phyloP scores from a whole-genome alignment of 2,888 invertebrate genomes.

The Mythimna vitellina region DNA sequence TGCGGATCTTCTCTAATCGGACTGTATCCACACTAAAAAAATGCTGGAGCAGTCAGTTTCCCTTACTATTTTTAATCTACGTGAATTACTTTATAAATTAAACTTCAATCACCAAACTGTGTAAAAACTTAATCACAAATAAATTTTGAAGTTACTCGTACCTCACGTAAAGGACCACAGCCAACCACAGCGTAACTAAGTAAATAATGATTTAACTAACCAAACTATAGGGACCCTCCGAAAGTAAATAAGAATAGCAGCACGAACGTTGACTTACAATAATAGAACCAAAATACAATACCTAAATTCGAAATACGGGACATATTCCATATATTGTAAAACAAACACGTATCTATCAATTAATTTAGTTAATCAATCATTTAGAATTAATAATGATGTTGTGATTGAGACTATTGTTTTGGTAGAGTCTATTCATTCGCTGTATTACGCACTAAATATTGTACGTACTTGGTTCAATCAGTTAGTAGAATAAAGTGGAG shows the following conservation, averaged over 20 bases:
- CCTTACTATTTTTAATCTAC: no score
- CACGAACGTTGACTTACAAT: background rate
- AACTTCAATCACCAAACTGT: no score
- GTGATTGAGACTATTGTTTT: constrained; percentile 15
- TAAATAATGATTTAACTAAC: background rate
- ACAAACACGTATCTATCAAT: background rate
- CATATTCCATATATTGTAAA: background rate
- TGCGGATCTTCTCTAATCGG: no score
- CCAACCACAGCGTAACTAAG: background rate
- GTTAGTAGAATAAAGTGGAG: background rate
- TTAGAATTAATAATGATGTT: background rate
- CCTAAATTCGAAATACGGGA: background rate
- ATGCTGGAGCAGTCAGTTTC: no score
- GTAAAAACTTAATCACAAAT: no score
- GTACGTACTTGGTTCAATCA: no score
- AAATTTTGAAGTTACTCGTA: no score
- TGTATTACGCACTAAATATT: background rate
- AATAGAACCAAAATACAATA: background rate
- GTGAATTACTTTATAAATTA: no score
- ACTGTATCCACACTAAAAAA: no score
- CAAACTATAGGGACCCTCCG: background rate
- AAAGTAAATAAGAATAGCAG: background rate
- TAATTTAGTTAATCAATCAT: constrained; percentile 2
- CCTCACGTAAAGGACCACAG: background rate
- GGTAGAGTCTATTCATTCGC: background rate